Percentiles rank a stretch among this genome's conserved stretches.
phyloP scores from a whole-genome alignment of 1,140 invertebrate genomes.

The Physella acuta region DNA sequence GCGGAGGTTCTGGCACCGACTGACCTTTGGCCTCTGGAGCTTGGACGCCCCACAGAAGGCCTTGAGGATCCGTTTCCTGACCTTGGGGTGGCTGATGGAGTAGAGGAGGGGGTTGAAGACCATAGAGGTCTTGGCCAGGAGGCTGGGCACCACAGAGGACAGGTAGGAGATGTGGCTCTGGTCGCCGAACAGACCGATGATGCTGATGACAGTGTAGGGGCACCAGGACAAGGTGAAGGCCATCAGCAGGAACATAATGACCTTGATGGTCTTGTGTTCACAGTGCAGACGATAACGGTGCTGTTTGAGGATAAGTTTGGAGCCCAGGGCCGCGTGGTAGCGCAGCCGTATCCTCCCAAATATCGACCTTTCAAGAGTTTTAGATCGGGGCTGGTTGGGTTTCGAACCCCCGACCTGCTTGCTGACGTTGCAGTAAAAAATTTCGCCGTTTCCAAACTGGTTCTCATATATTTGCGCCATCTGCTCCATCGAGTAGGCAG shows the following conservation, averaged over 20 bases:
- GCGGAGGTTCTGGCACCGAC: not conserved
- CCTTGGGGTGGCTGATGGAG: constrained; percentile 62
- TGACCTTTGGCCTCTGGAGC: not conserved
- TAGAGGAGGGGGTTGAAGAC: constrained; percentile 81
- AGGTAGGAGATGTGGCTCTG: constrained; percentile 64
- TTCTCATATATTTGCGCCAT: not conserved
- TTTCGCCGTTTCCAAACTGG: not conserved
- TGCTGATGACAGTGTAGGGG: constrained; percentile 64
- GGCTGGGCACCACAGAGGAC: constrained; percentile 69
- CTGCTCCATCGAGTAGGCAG: not conserved
- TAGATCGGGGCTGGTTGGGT: not conserved
- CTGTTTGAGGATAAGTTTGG: constrained; percentile 6
- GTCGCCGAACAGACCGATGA: constrained; percentile 77
- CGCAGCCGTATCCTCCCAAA: not conserved
- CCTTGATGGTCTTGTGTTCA: constrained; percentile 27
- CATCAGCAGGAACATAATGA: constrained; percentile 26
- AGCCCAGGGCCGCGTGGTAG: not conserved
- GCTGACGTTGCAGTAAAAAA: too few species aligned
- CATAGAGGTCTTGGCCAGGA: constrained; percentile 76
- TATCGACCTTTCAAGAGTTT: not conserved
- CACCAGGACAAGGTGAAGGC: constrained; percentile 35
- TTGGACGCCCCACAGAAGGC: not conserved
- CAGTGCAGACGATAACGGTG: constrained; percentile 23
- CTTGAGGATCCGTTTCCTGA: constrained; percentile 24
- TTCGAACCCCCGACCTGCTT: not conserved